Percentiles rank a stretch among this genome's conserved stretches.
phyloP scores from a whole-genome alignment of 2,113 vertebrate genomes.

The Prionailurus bengalensis region DNA sequence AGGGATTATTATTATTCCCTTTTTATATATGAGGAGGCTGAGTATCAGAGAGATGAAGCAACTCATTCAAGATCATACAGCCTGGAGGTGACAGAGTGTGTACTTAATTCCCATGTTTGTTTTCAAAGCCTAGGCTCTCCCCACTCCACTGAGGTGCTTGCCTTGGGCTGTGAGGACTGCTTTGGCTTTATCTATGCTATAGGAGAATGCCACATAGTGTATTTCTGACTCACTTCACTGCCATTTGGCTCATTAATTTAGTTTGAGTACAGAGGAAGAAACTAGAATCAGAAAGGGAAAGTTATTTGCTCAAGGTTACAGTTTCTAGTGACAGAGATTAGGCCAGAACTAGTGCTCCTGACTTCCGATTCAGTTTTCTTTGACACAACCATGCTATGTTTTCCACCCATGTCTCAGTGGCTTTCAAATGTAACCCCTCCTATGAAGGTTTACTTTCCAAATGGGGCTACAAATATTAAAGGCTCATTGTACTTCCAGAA shows the following conservation, averaged over 20 bases:
- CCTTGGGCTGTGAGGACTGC: background rate
- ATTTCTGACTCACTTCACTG: background rate
- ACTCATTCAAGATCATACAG: background rate
- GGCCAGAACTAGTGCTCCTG: background rate
- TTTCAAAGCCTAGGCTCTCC: background rate
- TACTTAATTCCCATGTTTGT: constrained; percentile 8
- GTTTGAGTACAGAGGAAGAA: background rate
- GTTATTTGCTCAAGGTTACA: background rate
- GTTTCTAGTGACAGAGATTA: background rate
- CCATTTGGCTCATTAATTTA: constrained; percentile 38
- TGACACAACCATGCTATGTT: background rate
- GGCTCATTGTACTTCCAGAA: background rate
- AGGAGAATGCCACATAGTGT: background rate
- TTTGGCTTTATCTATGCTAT: background rate
- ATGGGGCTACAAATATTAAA: constrained; percentile 32
- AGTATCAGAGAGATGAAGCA: background rate
- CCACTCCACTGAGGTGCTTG: background rate
- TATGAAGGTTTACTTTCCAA: constrained; percentile 16
- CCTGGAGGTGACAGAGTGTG: background rate
- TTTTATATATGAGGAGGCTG: background rate
- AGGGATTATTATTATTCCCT: background rate
- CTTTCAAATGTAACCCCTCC: background rate
- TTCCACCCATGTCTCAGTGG: background rate
- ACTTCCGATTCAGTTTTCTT: constrained; percentile 19
- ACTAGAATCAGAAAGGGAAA: background rate